phyloP scores from a whole-genome alignment of 2,113 vertebrate genomes.

The Urocynchramus pylzowi region DNA sequence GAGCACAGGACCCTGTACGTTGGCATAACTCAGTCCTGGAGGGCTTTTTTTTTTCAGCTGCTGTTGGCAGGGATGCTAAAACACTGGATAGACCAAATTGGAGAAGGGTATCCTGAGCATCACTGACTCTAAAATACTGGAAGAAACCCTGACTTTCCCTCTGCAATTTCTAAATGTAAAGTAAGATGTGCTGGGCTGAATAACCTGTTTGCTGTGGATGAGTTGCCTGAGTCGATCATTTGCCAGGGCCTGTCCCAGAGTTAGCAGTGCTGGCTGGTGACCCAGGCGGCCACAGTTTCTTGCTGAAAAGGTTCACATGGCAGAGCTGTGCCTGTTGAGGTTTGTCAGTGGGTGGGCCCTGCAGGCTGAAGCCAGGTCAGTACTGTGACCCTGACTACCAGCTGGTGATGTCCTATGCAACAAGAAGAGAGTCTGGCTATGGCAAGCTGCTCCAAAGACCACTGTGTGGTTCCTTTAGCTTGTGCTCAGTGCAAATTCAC shows the following conservation, averaged over 20 bases:
- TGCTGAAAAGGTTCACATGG: neutral
- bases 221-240: fast-evolving
- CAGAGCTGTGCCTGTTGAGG: neutral
- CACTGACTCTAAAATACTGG: neutral
- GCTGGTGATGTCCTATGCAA: neutral
- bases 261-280: neutral
- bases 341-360: neutral
- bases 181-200: neutral
- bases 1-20: neutral
- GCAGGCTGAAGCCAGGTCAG: neutral
- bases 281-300: neutral
- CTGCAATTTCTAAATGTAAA: neutral
- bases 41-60: neutral
- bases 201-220: neutral
- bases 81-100: neutral
- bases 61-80: neutral
- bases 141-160: neutral
- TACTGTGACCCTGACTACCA: neutral
- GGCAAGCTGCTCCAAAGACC: neutral
- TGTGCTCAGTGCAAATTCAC: fast-evolving
- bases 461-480: neutral
- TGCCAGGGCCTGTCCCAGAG: neutral
- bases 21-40: neutral
- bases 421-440: neutral
- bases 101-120: neutral